A percentile compares a stretch with the other conserved stretches of the same genome.
These are phyloP conservation scores for Coleophora deauratella DNA, from an alignment of 2,888 invertebrate species.

Conservation along the genomic window DNA sequence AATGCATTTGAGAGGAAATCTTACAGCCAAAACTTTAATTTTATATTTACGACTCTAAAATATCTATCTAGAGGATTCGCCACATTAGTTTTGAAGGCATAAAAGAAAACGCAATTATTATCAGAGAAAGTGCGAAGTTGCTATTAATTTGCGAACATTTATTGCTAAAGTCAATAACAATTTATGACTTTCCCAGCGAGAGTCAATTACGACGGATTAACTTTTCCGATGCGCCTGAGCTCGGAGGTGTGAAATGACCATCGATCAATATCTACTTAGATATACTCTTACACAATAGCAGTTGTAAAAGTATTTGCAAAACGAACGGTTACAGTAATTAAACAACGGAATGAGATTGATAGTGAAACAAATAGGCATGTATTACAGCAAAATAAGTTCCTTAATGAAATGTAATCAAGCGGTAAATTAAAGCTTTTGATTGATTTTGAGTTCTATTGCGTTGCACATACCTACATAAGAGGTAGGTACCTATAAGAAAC, in stretches of 20 bases:
- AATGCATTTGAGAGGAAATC: too few relatives aligned
- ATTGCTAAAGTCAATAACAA: constrained; percentile 58
- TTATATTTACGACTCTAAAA: not conserved
- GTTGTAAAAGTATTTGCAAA: constrained; percentile 21
- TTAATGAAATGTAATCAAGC: constrained; percentile 53
- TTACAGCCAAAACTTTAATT: too few relatives aligned
- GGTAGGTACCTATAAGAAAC: too few relatives aligned
- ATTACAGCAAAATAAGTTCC: constrained; percentile 45
- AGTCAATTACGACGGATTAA: constrained; percentile 62
- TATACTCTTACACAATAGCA: constrained; percentile 4
- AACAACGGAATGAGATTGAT: constrained; percentile 51
- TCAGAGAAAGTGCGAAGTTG: constrained; percentile 21
- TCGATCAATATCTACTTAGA: not conserved
- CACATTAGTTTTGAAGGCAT: too few relatives aligned
- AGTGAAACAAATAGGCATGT: constrained; percentile 35
- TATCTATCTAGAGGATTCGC: constrained; percentile 1
- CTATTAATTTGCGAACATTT: constrained; percentile 55
- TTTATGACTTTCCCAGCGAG: constrained; percentile 61
- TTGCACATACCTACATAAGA: not conserved
- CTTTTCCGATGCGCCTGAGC: constrained; percentile 39
- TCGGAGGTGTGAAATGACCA: constrained; percentile 36
- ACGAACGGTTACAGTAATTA: constrained; percentile 49
- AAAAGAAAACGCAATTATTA: too few relatives aligned
- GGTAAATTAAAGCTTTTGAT: constrained; percentile 46
- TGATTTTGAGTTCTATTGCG: constrained; percentile 4